These are phyloP conservation scores for Amia ocellicauda DNA, from an alignment of 2,113 vertebrate species.

Conservation along the genomic window DNA sequence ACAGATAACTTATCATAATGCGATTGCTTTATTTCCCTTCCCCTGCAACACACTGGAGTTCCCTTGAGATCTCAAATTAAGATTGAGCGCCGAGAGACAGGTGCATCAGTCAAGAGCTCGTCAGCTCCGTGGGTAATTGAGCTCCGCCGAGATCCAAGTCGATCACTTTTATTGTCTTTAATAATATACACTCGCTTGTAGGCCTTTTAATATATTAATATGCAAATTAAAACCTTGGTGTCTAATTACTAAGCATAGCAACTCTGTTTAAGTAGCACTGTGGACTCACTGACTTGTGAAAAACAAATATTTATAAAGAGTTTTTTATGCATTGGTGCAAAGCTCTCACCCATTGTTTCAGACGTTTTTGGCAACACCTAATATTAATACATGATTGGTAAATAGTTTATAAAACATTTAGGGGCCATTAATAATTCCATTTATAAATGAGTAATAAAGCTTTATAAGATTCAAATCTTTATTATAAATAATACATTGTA, in stretches of 20 bases:
- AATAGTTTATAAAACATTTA: too few species aligned
- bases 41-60: neutral
- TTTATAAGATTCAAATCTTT: too few species aligned
- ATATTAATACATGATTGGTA: too few species aligned
- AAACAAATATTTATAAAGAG: neutral
- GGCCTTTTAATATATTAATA: conserved; percentile 11
- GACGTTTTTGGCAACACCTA: too few species aligned
- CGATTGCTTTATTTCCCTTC: neutral
- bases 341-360: too few species aligned
- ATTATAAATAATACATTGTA: too few species aligned
- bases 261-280: neutral
- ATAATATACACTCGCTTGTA: neutral
- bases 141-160: neutral
- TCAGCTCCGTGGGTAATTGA: conserved; percentile 17
- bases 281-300: neutral
- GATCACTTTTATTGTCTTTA: conserved; percentile 1
- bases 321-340: too few species aligned
- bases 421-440: too few species aligned
- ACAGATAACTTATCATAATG: conserved; percentile 1
- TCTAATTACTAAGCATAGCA: conserved; percentile 8
- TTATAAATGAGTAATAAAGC: too few species aligned
- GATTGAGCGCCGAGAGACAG: conserved; percentile 11
- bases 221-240: conserved; percentile 7
- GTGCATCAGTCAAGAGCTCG: conserved; percentile 15
- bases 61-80: conserved; percentile 19